Conservation (phyloP, 1,140 invertebrate genomes). For the Belonocnema kinseyi region DNA sequence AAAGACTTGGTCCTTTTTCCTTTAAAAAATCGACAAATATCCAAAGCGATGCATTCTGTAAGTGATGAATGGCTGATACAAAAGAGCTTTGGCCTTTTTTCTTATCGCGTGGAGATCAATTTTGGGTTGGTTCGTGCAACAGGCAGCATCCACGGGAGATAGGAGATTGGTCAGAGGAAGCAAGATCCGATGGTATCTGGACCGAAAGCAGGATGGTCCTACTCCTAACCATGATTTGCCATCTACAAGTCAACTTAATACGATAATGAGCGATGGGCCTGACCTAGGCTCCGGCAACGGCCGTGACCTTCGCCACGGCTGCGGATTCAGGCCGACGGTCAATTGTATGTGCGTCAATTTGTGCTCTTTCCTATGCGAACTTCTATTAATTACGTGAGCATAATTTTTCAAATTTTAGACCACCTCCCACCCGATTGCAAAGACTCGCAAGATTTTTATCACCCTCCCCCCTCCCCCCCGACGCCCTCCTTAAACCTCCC, state of each 20-base stretch:
- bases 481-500: too few species aligned
- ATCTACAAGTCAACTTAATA: slow-evolving; percentile 60
- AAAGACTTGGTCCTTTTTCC: too few species aligned
- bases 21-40: too few species aligned
- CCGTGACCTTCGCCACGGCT: slow-evolving; percentile 70
- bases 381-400: too few species aligned
- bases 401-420: too few species aligned
- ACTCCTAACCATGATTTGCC: slow-evolving; percentile 57
- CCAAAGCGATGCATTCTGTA: too few species aligned
- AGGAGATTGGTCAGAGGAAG: neutral
- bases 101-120: neutral
- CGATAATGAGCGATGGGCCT: slow-evolving; percentile 71
- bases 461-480: too few species aligned
- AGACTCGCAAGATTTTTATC: too few species aligned
- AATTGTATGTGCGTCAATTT: slow-evolving; percentile 26
- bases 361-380: neutral
- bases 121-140: neutral
- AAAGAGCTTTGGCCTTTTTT: neutral
- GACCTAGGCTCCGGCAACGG: slow-evolving; percentile 69
- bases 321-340: slow-evolving; percentile 58
- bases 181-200: slow-evolving; percentile 1
- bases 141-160: neutral
- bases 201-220: slow-evolving; percentile 32
- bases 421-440: too few species aligned
- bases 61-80: neutral